Percentiles rank a stretch among this genome's conserved stretches.
phyloP scores from a whole-genome alignment of 2,113 vertebrate species.

The Passer montanus region DNA sequence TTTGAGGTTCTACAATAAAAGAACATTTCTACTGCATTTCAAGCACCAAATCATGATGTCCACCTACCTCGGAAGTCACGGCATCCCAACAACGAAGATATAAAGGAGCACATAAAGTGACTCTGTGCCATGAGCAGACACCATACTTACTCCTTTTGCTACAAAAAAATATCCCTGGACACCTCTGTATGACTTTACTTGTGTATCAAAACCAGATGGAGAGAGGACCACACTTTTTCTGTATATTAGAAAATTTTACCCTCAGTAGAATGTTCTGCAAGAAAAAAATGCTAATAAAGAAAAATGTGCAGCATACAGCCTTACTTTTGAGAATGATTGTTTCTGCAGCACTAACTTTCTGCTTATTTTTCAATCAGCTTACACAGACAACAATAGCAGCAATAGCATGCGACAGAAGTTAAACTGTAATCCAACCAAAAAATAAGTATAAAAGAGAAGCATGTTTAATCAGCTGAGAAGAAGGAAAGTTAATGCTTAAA shows the following conservation, averaged over 20 bases:
- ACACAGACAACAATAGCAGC: not conserved
- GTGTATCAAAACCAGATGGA: not conserved
- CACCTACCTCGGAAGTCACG: not conserved
- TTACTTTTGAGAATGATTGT: not conserved
- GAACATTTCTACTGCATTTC: not conserved
- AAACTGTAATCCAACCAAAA: not conserved
- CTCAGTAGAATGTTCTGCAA: not conserved
- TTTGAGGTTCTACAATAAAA: not conserved
- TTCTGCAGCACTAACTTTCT: not conserved
- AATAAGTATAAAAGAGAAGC: not conserved
- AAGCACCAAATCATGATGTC: not conserved
- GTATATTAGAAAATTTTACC: not conserved
- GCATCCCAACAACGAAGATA: not conserved
- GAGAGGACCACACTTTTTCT: not conserved
- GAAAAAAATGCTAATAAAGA: not conserved
- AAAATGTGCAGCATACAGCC: not conserved
- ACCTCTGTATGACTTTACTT: not conserved
- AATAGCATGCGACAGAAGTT: not conserved
- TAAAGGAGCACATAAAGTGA: not conserved
- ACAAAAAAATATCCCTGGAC: not conserved
- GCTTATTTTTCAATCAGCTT: not conserved
- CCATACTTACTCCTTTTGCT: not conserved
- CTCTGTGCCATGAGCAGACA: not conserved
- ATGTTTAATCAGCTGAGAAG: not conserved
- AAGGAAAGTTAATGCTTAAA: not conserved